Evolutionary conservation across 1,140 invertebrate genomes (phyloP), one percentile per base, ranked within the genome.

Genomic region (Pachypeltis micranthus): DNA sequence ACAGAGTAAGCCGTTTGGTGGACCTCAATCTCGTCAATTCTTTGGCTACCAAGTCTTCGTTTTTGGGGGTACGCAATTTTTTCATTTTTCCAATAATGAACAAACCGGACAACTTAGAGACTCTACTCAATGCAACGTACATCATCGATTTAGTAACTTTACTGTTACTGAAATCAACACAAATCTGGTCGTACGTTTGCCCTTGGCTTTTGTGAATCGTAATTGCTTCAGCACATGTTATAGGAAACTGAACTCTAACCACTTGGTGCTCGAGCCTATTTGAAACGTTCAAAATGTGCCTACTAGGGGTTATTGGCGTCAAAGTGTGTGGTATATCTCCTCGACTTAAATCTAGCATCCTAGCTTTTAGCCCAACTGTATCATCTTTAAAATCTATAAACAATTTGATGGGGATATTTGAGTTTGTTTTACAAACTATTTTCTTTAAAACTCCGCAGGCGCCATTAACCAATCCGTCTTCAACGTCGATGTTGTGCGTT

Each of bases 391-490:
- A 69, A 4, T 62, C 28, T 7, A 69, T 54, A 64, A 67, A 70
- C 2, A 69, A 34, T 2, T 59, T 19, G 19, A 39, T 67, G 12
- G 66, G 62, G 44, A 67, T 7, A 23, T 47, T 61, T n/a, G n/a
- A n/a, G 26, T 68, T 64, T 62, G 71, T 47, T 16, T 19, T 34
- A 65, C 56, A 24, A 56, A 74, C 73, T 25, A 74, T 62, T 64
- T 71, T 63, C 44, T 67, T 27, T 58, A 74, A 63, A 63, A 69
- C 69, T 12, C 70, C 74, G 56, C 72, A 67, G 2, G 73, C 66
- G 25, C 72, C 73, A 67, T 75, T 74, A 0, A 65, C 69, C 61
- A 75, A 66, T 2, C 73, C 73, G 66, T 74, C 72, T 21, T 62
- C 27, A 0, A 73, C 70, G 62, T 73, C 69, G 14, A 75, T 73